Conservation (phyloP, 2,113 vertebrate genomes). For the Psittacula cyanocephala region DNA sequence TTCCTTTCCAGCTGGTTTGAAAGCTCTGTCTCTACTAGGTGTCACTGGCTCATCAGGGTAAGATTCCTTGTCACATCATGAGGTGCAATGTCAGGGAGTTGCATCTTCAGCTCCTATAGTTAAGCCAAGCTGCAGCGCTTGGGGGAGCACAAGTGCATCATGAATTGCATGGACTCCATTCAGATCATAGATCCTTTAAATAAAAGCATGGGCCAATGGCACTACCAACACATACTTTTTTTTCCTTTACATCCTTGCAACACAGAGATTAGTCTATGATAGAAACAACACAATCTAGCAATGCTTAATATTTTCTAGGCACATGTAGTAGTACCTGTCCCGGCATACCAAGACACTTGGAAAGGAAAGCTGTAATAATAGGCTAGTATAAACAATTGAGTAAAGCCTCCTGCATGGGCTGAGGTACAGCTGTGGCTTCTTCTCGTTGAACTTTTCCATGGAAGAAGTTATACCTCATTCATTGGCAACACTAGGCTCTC, state of each 20-base stretch:
- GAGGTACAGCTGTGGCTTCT: background rate
- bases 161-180: constrained; percentile 66
- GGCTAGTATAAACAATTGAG: background rate
- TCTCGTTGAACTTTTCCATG: background rate
- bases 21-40: constrained; percentile 75
- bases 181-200: constrained; percentile 75
- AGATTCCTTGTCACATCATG: constrained; percentile 73
- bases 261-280: background rate
- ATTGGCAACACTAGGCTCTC: background rate
- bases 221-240: background rate
- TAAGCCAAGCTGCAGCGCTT: constrained; percentile 75
- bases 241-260: background rate
- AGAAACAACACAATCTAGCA: background rate
- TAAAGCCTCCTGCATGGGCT: background rate
- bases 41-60: constrained; percentile 77
- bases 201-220: background rate
- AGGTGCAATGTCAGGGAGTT: constrained; percentile 72
- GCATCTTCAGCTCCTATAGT: constrained; percentile 68
- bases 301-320: background rate
- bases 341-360: background rate
- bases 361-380: background rate
- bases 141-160: constrained; percentile 71
- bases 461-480: background rate
- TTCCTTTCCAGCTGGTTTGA: constrained; percentile 79
- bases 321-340: background rate